Conservation (phyloP, 2,888 invertebrate species). For the Diaprepes abbreviatus region DNA sequence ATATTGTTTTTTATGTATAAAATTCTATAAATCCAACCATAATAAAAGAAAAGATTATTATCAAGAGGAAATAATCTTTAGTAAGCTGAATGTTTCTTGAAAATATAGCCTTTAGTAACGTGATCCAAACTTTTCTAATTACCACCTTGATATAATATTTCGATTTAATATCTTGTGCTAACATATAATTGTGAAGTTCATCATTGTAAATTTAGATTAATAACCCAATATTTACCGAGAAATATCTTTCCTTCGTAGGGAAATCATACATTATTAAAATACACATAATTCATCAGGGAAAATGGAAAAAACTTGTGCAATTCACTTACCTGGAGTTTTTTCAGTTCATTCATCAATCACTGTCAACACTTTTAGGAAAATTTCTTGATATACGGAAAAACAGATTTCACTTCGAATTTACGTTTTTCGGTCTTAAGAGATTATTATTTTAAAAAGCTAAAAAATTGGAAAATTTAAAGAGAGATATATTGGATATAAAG, state of each 20-base stretch:
- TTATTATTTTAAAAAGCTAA: not conserved
- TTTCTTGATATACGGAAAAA: conserved; percentile 8
- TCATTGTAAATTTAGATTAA: not conserved
- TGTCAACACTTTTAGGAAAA: conserved; percentile 27
- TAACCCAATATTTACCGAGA: not conserved
- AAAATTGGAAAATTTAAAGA: too few relatives aligned
- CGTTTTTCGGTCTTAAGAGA: not conserved
- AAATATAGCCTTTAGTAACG: too few relatives aligned
- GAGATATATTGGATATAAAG: too few relatives aligned
- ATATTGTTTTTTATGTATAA: too few relatives aligned
- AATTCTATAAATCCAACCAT: too few relatives aligned
- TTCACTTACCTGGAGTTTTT: conserved; percentile 29
- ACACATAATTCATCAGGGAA: conserved; percentile 19
- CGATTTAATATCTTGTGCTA: too few relatives aligned
- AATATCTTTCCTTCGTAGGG: not conserved
- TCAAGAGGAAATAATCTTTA: too few relatives aligned
- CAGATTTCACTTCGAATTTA: conserved; percentile 5
- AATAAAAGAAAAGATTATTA: too few relatives aligned
- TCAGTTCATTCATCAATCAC: conserved; percentile 26
- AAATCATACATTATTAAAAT: conserved; percentile 18
- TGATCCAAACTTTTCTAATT: too few relatives aligned
- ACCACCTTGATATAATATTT: too few relatives aligned
- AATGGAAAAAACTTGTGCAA: conserved; percentile 22
- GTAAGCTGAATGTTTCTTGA: too few relatives aligned
- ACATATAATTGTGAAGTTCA: too few relatives aligned